A percentile compares a stretch with the other conserved stretches of the same genome.
These are phyloP conservation scores for Ceryle rudis DNA, from an alignment of 2,797 vertebrate species.

Conservation along the genomic window DNA sequence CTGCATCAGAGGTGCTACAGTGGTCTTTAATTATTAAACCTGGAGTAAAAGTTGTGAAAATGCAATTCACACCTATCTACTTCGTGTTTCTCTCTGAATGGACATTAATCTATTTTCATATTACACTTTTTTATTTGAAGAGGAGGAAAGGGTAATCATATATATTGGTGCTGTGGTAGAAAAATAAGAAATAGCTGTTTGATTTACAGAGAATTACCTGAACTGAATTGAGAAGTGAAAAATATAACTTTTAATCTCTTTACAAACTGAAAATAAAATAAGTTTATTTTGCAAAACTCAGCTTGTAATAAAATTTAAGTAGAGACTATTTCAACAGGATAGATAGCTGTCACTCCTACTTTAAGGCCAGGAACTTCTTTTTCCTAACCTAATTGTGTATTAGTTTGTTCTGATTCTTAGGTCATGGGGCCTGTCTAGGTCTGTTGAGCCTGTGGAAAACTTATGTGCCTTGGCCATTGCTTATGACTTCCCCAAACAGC, in stretches of 20 bases:
- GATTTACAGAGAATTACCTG: neutral
- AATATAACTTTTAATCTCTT: neutral
- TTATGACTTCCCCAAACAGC: neutral
- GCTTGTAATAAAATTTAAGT: neutral
- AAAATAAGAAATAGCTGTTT: neutral
- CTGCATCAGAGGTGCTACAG: neutral
- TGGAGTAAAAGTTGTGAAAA: neutral
- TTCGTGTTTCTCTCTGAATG: neutral
- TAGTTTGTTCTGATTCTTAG: neutral
- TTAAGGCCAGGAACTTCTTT: neutral
- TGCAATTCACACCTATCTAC: neutral
- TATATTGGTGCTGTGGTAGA: neutral
- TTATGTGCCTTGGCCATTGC: neutral
- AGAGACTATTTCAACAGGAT: neutral
- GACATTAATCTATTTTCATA: neutral
- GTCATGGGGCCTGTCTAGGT: neutral
- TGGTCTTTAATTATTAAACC: constrained; percentile 27
- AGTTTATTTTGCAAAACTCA: neutral
- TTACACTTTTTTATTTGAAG: neutral
- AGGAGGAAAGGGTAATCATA: neutral
- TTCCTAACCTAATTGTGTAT: neutral
- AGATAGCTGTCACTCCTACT: neutral
- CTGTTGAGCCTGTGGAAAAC: neutral
- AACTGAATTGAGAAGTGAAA: constrained; percentile 6
- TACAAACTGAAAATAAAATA: no score